Evolutionary conservation across 2,113 vertebrate genomes (phyloP).

Genomic region (Osmerus eperlanus): DNA sequence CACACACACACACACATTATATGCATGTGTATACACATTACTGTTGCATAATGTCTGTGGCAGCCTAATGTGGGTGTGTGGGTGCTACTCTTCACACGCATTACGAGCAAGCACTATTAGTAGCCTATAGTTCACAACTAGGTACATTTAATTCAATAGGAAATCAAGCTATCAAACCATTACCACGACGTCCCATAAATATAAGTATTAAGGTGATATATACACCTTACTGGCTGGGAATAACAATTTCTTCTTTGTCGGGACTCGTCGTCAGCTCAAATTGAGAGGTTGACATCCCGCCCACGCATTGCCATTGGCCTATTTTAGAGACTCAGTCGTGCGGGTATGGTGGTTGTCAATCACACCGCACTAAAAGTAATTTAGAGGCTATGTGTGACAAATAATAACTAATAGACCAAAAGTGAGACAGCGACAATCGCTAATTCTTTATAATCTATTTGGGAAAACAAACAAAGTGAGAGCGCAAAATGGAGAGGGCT

Average conservation of each 20-base stretch:
- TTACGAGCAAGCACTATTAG: too few relatives aligned
- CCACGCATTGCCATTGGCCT: constrained; percentile 50
- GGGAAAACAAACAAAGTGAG: constrained; percentile 7
- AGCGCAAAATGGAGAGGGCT: constrained; percentile 16
- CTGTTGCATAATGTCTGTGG: too few relatives aligned
- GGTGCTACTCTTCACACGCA: too few relatives aligned
- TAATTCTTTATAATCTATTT: neutral
- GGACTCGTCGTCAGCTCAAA: constrained; percentile 5
- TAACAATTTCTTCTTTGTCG: constrained; percentile 17
- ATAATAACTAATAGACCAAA: constrained; percentile 22
- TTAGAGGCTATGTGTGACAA: too few relatives aligned
- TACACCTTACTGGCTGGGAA: neutral
- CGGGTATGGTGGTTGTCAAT: constrained; percentile 57
- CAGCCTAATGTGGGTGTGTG: too few relatives aligned
- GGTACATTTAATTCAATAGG: too few relatives aligned
- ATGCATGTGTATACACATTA: too few relatives aligned
- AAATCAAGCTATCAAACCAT: too few relatives aligned
- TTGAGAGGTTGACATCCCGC: constrained; percentile 44
- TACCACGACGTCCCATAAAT: neutral
- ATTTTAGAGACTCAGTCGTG: constrained; percentile 42
- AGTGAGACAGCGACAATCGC: neutral
- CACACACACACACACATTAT: too few relatives aligned
- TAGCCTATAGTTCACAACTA: too few relatives aligned
- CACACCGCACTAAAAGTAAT: constrained; percentile 49
- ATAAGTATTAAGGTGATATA: neutral